Percentiles rank a stretch among this genome's conserved stretches.
phyloP scores from a whole-genome alignment of 2,113 vertebrate species.

The Sander lucioperca region DNA sequence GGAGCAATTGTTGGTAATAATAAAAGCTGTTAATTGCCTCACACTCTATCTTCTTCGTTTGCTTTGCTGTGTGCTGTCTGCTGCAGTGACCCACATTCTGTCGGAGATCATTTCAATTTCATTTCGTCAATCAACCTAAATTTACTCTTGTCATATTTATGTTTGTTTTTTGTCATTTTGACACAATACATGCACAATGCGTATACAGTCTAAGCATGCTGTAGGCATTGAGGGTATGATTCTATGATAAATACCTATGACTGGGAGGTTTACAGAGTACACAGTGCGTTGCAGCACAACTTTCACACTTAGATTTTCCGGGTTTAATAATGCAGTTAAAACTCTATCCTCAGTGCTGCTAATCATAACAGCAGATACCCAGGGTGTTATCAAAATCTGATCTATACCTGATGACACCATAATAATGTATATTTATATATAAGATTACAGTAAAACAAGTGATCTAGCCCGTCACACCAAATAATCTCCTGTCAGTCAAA shows the following conservation, averaged over 20 bases:
- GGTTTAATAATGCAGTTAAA: not conserved
- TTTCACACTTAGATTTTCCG: not conserved
- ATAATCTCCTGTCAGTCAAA: not conserved
- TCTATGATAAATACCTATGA: not conserved
- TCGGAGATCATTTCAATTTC: not conserved
- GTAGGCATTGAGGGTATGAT: not conserved
- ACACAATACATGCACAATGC: not conserved
- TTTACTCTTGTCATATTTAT: not conserved
- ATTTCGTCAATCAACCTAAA: constrained; percentile 27
- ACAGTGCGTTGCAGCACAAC: not conserved
- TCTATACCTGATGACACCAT: not conserved
- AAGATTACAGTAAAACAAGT: not conserved
- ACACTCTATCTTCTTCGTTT: not conserved
- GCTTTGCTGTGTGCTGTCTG: not conserved
- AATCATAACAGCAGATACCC: not conserved
- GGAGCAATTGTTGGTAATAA: too few relatives aligned
- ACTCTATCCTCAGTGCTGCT: not conserved
- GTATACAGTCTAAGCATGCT: not conserved
- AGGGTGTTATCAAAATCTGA: constrained; percentile 12
- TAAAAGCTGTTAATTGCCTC: not conserved
- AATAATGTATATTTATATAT: not conserved
- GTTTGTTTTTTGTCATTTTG: not conserved
- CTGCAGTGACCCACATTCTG: constrained; percentile 21
- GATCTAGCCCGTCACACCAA: not conserved
- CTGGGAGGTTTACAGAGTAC: not conserved